These are phyloP conservation scores for Chymomyza fuscimana DNA, from an alignment of 2,888 invertebrate species.

Conservation along the genomic window DNA sequence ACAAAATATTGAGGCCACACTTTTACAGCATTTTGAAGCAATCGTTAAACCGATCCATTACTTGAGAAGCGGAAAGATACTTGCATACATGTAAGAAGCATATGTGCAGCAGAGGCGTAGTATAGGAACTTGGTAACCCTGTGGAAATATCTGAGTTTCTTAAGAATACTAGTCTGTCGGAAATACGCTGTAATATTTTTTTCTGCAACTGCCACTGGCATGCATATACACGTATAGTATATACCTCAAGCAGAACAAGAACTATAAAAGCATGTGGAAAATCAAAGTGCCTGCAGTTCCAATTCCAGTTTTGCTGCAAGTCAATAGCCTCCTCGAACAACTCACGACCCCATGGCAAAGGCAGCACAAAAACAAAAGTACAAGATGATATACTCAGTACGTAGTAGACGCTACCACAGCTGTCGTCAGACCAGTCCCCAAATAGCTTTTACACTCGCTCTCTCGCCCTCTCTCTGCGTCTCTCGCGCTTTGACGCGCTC, in stretches of 20 bases:
- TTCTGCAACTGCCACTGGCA: neutral
- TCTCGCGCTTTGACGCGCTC: neutral
- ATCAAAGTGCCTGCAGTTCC: conserved; percentile 56
- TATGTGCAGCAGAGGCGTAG: neutral
- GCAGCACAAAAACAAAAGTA: conserved; percentile 20
- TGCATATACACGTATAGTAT: neutral
- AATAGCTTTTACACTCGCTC: neutral
- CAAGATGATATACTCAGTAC: neutral
- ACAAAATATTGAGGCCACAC: conserved; percentile 4
- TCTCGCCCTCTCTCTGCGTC: neutral
- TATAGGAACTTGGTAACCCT: too few species aligned
- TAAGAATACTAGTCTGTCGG: too few species aligned
- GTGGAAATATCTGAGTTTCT: too few species aligned
- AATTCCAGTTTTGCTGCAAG: conserved; percentile 56
- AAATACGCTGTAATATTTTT: too few species aligned
- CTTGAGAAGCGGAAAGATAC: too few species aligned
- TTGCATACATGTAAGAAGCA: neutral
- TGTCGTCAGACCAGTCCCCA: conserved; percentile 40
- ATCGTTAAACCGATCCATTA: neutral
- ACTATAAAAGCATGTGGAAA: conserved; percentile 29
- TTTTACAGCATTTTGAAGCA: neutral
- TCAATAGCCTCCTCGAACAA: conserved; percentile 58
- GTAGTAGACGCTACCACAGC: neutral
- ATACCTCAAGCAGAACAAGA: conserved; percentile 37
- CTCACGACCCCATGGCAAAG: conserved; percentile 21